phyloP scores from a whole-genome alignment of 2,113 vertebrate species.

The Dendrocopos noguchii region DNA sequence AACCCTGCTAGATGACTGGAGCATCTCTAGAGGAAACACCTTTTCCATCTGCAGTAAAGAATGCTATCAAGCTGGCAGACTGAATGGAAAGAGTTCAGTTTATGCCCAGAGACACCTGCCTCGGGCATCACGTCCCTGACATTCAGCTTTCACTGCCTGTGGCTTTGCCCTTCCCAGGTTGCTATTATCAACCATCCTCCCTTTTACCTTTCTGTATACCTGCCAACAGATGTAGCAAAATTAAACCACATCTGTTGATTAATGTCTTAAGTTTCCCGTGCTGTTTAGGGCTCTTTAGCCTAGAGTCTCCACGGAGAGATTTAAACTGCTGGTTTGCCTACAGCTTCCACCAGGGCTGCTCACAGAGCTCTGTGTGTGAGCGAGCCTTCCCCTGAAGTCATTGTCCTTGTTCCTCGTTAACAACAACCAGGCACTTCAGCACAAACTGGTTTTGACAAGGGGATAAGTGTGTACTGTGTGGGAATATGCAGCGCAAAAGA shows the following conservation, averaged over 20 bases:
- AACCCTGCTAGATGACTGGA: background rate
- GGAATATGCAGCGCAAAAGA: constrained; percentile 30
- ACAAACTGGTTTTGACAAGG: constrained; percentile 31
- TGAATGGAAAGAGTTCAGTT: background rate
- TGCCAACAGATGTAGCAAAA: constrained; percentile 39
- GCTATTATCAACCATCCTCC: background rate
- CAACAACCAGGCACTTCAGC: constrained; percentile 3
- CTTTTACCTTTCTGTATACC: background rate
- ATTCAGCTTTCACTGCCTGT: constrained; percentile 34
- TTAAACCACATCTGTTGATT: constrained; percentile 37
- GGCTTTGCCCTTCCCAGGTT: background rate
- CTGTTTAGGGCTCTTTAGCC: background rate
- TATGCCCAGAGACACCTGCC: background rate
- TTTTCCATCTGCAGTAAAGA: constrained; percentile 1
- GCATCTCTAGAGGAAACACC: background rate
- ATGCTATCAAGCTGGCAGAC: background rate
- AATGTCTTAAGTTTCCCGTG: background rate
- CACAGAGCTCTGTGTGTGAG: background rate
- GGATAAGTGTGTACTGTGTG: constrained; percentile 6
- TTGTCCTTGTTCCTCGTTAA: constrained; percentile 27
- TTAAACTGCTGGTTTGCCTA: constrained; percentile 20
- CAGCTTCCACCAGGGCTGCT: background rate
- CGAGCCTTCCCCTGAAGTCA: background rate
- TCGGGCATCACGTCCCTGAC: background rate
- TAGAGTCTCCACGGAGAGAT: background rate